Percentiles rank a stretch among this genome's conserved stretches.
Evolutionary conservation across 2,888 invertebrate genomes (phyloP).

Genomic region (Parnassius mnemosyne): DNA sequence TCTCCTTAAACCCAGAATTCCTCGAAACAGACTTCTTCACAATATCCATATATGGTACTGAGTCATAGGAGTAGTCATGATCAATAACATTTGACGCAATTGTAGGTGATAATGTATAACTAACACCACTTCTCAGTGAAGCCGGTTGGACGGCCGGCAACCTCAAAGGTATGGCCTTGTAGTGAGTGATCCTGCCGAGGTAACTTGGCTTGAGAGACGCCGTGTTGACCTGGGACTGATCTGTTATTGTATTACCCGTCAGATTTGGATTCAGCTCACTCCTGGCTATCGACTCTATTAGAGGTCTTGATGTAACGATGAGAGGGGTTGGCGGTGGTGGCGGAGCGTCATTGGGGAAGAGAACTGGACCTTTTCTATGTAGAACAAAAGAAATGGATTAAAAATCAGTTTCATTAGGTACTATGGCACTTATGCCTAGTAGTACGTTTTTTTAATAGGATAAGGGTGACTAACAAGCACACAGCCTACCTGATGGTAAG

Average conservation of each 20-base stretch:
- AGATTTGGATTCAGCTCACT: constrained; percentile 52
- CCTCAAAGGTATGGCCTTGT: constrained; percentile 34
- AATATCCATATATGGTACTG: constrained; percentile 39
- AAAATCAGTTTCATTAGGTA: not conserved
- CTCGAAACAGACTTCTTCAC: constrained; percentile 31
- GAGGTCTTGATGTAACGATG: constrained; percentile 67
- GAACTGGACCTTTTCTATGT: constrained; percentile 68
- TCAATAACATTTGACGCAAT: constrained; percentile 1
- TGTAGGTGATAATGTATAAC: constrained; percentile 7
- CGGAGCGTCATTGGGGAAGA: constrained; percentile 53
- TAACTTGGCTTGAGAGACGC: constrained; percentile 41
- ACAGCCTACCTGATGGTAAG: too few species aligned
- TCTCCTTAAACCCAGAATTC: constrained; percentile 32
- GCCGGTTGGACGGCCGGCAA: not conserved
- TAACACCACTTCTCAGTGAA: not conserved
- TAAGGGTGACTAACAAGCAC: too few species aligned
- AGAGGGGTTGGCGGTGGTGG: constrained; percentile 61
- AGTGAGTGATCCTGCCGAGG: constrained; percentile 41
- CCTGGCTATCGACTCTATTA: constrained; percentile 61
- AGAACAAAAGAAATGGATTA: constrained; percentile 28
- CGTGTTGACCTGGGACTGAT: constrained; percentile 41
- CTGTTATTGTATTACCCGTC: constrained; percentile 43
- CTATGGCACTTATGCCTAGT: too few species aligned
- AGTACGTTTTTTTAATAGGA: too few species aligned
- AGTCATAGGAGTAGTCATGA: constrained; percentile 26